These are phyloP conservation scores for Elegia similella DNA, from an alignment of 2,888 invertebrate genomes.

Conservation along the genomic window DNA sequence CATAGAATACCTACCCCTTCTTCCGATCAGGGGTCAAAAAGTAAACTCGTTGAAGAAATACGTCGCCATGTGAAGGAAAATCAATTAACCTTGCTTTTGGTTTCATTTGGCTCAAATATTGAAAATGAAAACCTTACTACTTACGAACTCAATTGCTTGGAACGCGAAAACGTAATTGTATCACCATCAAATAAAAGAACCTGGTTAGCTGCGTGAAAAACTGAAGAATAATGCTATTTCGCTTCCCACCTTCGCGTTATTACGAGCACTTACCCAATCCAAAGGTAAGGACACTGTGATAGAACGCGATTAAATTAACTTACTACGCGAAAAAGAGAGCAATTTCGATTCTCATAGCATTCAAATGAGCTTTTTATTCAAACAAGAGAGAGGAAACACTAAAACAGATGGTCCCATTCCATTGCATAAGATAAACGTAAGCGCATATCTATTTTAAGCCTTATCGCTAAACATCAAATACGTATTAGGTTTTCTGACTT, in stretches of 20 bases:
- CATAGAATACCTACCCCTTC: too few species aligned
- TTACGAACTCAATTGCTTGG: neutral
- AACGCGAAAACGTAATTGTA: neutral
- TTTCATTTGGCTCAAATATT: too few species aligned
- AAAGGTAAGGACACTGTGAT: slow-evolving; percentile 68
- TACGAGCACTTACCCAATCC: slow-evolving; percentile 52
- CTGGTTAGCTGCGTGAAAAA: neutral
- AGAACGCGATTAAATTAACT: slow-evolving; percentile 78
- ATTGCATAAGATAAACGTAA: slow-evolving; percentile 50
- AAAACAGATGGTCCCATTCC: slow-evolving; percentile 62
- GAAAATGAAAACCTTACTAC: too few species aligned
- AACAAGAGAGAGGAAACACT: slow-evolving; percentile 66
- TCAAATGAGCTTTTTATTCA: slow-evolving; percentile 80
- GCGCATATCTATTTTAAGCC: slow-evolving; percentile 45
- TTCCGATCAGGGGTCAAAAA: too few species aligned
- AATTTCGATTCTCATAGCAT: slow-evolving; percentile 79
- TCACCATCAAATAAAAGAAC: slow-evolving; percentile 1
- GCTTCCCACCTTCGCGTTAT: slow-evolving; percentile 43
- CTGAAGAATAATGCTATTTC: slow-evolving; percentile 31
- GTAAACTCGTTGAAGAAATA: too few species aligned
- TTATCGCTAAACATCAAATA: slow-evolving; percentile 14
- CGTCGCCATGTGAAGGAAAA: too few species aligned
- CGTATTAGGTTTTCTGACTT: slow-evolving; percentile 5
- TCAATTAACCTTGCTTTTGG: too few species aligned
- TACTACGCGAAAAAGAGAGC: slow-evolving; percentile 76